phyloP scores from a whole-genome alignment of 64 coral and sea anemone species.

The Orbicella faveolata region DNA sequence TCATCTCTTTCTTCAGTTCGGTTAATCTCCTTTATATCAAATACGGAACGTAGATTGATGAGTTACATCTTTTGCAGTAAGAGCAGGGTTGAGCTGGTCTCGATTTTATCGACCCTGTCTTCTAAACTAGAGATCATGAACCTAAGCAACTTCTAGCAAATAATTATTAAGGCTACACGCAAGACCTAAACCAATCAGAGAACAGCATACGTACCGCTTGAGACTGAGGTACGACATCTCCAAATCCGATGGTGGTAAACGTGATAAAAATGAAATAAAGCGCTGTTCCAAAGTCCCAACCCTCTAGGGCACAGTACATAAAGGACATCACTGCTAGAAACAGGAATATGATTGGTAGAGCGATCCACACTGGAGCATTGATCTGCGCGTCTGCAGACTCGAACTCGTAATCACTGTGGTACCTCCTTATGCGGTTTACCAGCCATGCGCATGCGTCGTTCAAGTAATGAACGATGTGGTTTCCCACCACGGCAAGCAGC shows the following conservation, averaged over 20 bases:
- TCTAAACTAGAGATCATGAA: no score
- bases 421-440: slow-evolving; percentile 51
- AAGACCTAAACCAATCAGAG: background rate
- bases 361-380: slow-evolving; percentile 75
- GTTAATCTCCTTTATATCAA: no score
- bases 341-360: slow-evolving; percentile 72
- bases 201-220: slow-evolving; percentile 60
- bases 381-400: slow-evolving; percentile 64
- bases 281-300: slow-evolving; percentile 86
- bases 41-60: no score
- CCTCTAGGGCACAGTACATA: slow-evolving; percentile 77
- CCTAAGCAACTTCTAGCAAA: no score
- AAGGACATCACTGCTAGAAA: slow-evolving; percentile 81
- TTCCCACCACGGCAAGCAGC: slow-evolving; percentile 81
- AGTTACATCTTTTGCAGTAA: no score
- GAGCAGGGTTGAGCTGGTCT: no score
- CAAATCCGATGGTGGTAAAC: slow-evolving; percentile 89
- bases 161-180: background rate
- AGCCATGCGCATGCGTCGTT: slow-evolving; percentile 81
- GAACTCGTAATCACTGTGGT: slow-evolving; percentile 55
- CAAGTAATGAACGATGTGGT: slow-evolving; percentile 78
- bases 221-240: slow-evolving; percentile 78
- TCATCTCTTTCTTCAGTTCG: no score
- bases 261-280: slow-evolving; percentile 92
- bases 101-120: no score